A percentile compares a stretch with the other conserved stretches of the same genome.
Conservation (phyloP, 2,888 invertebrate genomes). For the Pseudococcus jackbeardsleyi region DNA sequence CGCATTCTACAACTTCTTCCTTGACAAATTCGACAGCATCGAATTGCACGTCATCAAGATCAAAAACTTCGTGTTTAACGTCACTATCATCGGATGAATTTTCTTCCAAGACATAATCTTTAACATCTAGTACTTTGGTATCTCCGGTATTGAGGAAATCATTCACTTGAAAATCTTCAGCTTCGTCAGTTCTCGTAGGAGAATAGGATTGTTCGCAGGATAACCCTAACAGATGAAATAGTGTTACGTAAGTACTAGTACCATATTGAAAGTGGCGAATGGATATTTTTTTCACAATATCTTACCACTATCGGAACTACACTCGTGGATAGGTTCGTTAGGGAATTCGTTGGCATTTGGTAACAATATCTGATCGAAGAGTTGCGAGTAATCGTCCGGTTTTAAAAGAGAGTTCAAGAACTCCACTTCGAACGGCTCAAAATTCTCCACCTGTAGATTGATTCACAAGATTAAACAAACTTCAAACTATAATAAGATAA, state of each 20-base stretch:
- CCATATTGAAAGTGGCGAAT: conserved; percentile 8
- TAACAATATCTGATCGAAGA: conserved; percentile 37
- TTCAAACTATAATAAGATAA: background rate
- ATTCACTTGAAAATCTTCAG: conserved; percentile 33
- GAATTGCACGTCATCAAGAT: conserved; percentile 10
- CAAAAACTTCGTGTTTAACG: background rate
- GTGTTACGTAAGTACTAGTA: background rate
- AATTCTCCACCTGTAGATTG: background rate
- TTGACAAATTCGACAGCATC: conserved; percentile 38
- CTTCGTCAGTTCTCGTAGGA: conserved; percentile 31
- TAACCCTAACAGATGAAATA: conserved; percentile 26
- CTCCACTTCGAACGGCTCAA: conserved; percentile 12
- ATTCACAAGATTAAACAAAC: background rate
- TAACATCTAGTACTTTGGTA: background rate
- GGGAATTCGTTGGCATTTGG: background rate
- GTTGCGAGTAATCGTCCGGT: background rate
- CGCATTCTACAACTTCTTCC: conserved; percentile 64
- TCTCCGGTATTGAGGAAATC: background rate
- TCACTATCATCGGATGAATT: background rate
- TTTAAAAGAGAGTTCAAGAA: conserved; percentile 39
- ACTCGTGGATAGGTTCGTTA: conserved; percentile 20
- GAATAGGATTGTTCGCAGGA: conserved; percentile 56
- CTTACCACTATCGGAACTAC: conserved; percentile 62
- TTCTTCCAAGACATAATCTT: background rate
- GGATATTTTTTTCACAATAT: background rate